Percentiles rank a stretch among this genome's conserved stretches.
Conservation (phyloP, 2,888 invertebrate genomes). For the Platycheirus rosarum region DNA sequence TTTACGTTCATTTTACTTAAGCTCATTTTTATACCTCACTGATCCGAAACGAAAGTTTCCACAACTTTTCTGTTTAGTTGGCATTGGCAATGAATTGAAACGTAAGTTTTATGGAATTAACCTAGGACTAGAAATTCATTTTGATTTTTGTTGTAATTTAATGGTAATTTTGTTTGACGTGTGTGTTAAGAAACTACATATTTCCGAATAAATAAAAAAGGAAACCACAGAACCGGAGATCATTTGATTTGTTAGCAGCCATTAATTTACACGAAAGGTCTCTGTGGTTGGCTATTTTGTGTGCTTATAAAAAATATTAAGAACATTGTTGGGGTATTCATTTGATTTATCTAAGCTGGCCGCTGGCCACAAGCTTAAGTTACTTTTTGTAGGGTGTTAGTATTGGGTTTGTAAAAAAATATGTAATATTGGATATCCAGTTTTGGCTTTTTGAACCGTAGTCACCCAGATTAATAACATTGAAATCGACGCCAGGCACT, state of each 20-base stretch:
- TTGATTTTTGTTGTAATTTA: background rate
- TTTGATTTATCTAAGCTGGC: background rate
- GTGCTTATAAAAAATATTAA: too few relatives aligned
- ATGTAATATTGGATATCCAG: too few relatives aligned
- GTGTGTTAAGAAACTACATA: background rate
- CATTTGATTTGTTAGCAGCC: background rate
- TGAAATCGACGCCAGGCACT: too few relatives aligned
- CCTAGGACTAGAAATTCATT: background rate
- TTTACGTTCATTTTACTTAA: constrained; percentile 15
- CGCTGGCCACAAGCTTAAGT: background rate
- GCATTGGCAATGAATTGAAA: constrained; percentile 13
- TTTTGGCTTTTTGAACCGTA: too few relatives aligned
- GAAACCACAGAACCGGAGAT: background rate
- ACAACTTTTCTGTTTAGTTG: background rate
- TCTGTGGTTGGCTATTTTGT: background rate
- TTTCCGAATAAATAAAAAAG: background rate
- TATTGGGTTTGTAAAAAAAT: too few relatives aligned
- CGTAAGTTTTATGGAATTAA: background rate
- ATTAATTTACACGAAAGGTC: constrained; percentile 5
- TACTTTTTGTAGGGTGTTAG: background rate
- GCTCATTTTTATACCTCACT: constrained; percentile 4
- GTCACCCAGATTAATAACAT: too few relatives aligned
- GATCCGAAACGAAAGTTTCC: constrained; percentile 1
- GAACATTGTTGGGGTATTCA: too few relatives aligned
- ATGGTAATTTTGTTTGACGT: background rate